Evolutionary conservation across 2,797 vertebrate genomes (phyloP).

Genomic region (Esox masquinongy): DNA sequence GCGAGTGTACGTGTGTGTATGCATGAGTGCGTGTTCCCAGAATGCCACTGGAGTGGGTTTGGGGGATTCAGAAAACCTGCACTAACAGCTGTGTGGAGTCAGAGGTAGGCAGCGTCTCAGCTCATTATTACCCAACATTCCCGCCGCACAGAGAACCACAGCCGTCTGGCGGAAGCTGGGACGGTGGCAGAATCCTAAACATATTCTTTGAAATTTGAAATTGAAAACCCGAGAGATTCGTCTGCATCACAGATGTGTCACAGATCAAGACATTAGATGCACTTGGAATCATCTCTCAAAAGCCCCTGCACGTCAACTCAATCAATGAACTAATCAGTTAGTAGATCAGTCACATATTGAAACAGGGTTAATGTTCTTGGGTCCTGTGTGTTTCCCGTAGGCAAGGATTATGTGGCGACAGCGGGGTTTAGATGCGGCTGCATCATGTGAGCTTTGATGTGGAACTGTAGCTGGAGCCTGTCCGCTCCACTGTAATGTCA

Average conservation of each 20-base stretch:
- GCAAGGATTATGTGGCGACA: neutral
- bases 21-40: neutral
- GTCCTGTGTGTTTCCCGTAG: neutral
- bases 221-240: neutral
- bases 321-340: neutral
- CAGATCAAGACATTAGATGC: neutral
- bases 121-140: neutral
- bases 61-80: slow-evolving; percentile 5
- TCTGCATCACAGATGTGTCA: neutral
- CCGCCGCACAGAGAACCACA: slow-evolving; percentile 10
- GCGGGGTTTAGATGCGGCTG: neutral
- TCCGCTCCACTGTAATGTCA: neutral
- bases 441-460: neutral
- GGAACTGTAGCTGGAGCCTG: neutral
- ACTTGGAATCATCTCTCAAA: neutral
- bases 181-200: slow-evolving; percentile 21
- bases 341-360: neutral
- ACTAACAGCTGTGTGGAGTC: slow-evolving; percentile 62
- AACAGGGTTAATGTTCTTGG: neutral
- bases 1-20: slow-evolving; percentile 7
- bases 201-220: slow-evolving; percentile 11
- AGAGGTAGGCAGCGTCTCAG: slow-evolving; percentile 22
- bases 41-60: slow-evolving; percentile 17
- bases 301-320: neutral
- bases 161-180: slow-evolving; percentile 24